A percentile compares a stretch with the other conserved stretches of the same genome.
Evolutionary conservation across 2,113 vertebrate genomes (phyloP).

Genomic region (Syngnathus floridae): DNA sequence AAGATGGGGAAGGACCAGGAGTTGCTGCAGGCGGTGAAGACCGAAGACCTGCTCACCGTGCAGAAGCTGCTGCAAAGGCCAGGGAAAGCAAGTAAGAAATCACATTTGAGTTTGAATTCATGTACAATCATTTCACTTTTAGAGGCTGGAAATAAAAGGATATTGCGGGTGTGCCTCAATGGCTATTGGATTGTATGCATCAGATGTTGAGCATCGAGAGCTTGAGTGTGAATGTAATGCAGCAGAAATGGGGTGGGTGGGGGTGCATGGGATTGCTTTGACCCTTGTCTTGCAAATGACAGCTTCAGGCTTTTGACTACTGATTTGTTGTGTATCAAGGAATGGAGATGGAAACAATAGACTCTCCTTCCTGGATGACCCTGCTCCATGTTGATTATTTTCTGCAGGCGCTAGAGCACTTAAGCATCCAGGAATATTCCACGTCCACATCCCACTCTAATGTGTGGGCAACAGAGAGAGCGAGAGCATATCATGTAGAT

Average conservation of each 20-base stretch:
- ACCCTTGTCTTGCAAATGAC: constrained; percentile 24
- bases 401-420: constrained; percentile 26
- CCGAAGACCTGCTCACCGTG: constrained; percentile 89
- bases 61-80: constrained; percentile 96
- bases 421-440: constrained; percentile 26
- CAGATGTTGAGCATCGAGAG: background rate
- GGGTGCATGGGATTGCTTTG: constrained; percentile 8
- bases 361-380: background rate
- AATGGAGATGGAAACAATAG: background rate
- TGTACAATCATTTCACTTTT: background rate
- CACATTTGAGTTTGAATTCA: background rate
- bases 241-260: constrained; percentile 23
- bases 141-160: background rate
- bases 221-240: constrained; percentile 42
- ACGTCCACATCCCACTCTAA: constrained; percentile 47
- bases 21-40: constrained; percentile 95
- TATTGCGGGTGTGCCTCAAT: background rate
- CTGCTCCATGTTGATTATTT: constrained; percentile 22
- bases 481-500: background rate
- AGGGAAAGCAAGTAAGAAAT: constrained; percentile 88
- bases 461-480: constrained; percentile 27
- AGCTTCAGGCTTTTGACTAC: constrained; percentile 1
- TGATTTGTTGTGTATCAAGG: background rate
- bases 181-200: background rate
- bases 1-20: constrained; percentile 97